Percentiles rank a stretch among this genome's conserved stretches.
phyloP scores from a whole-genome alignment of 1,140 invertebrate species.

The Pogonus chalceus region DNA sequence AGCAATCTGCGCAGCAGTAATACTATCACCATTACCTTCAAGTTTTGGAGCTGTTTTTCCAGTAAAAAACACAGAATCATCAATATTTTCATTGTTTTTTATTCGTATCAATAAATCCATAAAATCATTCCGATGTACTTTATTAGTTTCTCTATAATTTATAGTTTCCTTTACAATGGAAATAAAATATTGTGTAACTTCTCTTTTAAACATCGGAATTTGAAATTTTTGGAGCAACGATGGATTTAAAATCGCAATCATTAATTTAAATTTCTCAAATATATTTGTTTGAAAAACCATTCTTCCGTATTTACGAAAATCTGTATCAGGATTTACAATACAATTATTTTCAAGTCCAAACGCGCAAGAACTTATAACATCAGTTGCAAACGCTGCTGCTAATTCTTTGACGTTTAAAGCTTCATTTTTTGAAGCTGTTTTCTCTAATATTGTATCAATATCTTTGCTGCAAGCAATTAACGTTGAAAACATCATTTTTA shows the following conservation, averaged over 20 bases:
- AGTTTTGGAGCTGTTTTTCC: neutral
- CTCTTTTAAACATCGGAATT: neutral
- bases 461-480: conserved; percentile 34
- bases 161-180: neutral
- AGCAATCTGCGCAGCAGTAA: conserved; percentile 47
- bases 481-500: conserved; percentile 45
- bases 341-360: conserved; percentile 38
- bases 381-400: conserved; percentile 38
- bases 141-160: conserved; percentile 11
- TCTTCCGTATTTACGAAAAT: conserved; percentile 26
- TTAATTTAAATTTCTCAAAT: neutral
- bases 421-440: conserved; percentile 26
- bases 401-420: conserved; percentile 31
- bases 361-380: conserved; percentile 37
- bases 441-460: conserved; percentile 20
- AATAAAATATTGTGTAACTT: neutral
- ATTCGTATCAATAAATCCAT: neutral
- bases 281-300: conserved; percentile 8
- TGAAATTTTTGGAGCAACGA: neutral
- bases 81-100: conserved; percentile 2
- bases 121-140: neutral
- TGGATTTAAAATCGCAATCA: neutral
- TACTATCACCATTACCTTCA: conserved; percentile 52
- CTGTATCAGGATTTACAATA: conserved; percentile 33
- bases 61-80: neutral